Percentiles rank a stretch among this genome's conserved stretches.
These are phyloP conservation scores for Cyclopterus lumpus DNA, from an alignment of 2,797 vertebrate species.

Conservation along the genomic window DNA sequence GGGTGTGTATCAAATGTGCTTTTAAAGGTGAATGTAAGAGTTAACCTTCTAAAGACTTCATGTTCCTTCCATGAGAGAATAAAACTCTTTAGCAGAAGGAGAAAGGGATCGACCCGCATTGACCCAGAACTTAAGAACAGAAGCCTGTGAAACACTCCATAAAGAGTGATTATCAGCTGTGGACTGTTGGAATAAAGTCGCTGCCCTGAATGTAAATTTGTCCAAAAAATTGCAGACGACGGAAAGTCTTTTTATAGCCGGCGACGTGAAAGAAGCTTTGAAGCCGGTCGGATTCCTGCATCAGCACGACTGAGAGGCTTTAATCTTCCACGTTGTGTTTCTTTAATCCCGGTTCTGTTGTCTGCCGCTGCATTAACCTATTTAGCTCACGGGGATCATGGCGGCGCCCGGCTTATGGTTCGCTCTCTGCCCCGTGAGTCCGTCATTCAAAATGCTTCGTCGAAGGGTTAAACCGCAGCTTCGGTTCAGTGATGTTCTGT, in stretches of 20 bases:
- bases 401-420: constrained; percentile 45
- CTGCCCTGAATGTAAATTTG: constrained; percentile 62
- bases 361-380: constrained; percentile 66
- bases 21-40: no score
- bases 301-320: constrained; percentile 62
- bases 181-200: constrained; percentile 34
- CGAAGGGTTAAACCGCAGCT: constrained; percentile 51
- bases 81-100: no score
- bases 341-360: constrained; percentile 58
- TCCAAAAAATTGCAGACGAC: constrained; percentile 52
- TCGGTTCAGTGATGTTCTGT: constrained; percentile 37
- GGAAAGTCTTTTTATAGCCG: constrained; percentile 63
- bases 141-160: constrained; percentile 15
- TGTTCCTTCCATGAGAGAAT: no score
- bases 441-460: no score
- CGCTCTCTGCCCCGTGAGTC: no score
- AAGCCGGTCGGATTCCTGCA: constrained; percentile 57
- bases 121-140: background rate
- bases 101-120: no score
- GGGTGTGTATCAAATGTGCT: no score
- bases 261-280: constrained; percentile 55
- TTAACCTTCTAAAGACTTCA: no score
- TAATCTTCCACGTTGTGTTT: constrained; percentile 62
- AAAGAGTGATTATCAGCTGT: constrained; percentile 32
- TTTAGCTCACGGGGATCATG: constrained; percentile 54